Evolutionary conservation across 2,113 vertebrate species (phyloP).

Genomic region (Aspidoscelis tigris): DNA sequence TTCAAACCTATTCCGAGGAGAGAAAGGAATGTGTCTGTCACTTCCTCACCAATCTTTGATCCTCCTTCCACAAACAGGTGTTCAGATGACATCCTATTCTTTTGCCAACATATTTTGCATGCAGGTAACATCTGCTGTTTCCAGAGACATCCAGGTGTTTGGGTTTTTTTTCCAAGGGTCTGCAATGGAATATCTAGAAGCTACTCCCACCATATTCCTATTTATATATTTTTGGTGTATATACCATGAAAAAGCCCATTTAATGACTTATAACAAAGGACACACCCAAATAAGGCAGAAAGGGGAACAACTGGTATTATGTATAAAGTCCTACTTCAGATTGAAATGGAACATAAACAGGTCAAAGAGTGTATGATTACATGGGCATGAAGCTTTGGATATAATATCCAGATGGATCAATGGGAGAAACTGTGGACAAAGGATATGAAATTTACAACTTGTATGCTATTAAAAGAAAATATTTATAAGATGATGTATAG

Average conservation of each 20-base stretch:
- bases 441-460: too few relatives aligned
- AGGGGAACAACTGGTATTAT: too few relatives aligned
- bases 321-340: too few relatives aligned
- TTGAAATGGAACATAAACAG: too few relatives aligned
- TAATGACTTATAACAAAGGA: rapidly evolving
- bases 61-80: not conserved
- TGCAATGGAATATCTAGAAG: not conserved
- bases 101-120: not conserved
- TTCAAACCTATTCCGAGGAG: conserved; percentile 83
- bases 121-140: not conserved
- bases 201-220: not conserved
- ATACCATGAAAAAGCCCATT: not conserved
- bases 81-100: not conserved
- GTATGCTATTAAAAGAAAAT: too few relatives aligned
- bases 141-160: not conserved
- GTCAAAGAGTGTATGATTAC: too few relatives aligned
- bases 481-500: too few relatives aligned
- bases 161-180: not conserved
- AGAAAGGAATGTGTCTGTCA: rapidly evolving
- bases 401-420: too few relatives aligned
- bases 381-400: too few relatives aligned
- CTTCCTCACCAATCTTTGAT: not conserved
- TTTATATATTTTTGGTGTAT: not conserved
- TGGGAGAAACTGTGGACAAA: too few relatives aligned
- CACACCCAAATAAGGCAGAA: conserved; percentile 67